Evolutionary conservation across 2,797 vertebrate species (phyloP), one percentile per base, ranked within the genome.

Genomic region (Cirrhinus molitorella): DNA sequence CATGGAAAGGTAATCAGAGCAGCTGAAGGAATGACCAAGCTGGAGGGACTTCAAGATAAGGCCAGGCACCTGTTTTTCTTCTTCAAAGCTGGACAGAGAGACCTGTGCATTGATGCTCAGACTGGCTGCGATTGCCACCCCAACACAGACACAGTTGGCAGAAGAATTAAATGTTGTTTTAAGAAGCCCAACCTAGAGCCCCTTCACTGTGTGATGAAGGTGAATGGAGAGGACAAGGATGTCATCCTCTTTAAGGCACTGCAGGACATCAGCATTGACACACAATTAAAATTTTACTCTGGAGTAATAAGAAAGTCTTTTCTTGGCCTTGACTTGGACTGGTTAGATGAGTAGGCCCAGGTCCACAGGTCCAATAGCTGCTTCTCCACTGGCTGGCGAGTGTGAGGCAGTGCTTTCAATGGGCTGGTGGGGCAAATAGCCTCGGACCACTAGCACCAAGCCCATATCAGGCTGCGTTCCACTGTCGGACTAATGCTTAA

Each of bases 41-140:
- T 49, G 59, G 12, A 66, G 19, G 17, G 40, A 9, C 1, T 65
- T 19, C n/a, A 40, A 5, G 51, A 40, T 6, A 1, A 40, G 1
- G 12, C 19, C 51, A 19, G 23, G 4, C 28, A 61, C 55, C 4
- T 76, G n/a, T 61, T n/a, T n/a, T n/a, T 76, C 23, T 76, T 76
- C 23, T 76, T 61, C 37, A 61, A 25, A 45, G 55, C 37, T 0
- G 74, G 37, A 61, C 16, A 61, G 37, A 9, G 37, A 25, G 55
- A 59, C 10, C n/a, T 76, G 8, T 76, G 74, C 23, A 25, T 76
- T 1, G 37, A 76, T 7, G 55, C 23, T 3, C 57, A 28, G 14
- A 31, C 40, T 9, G 13, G n/a, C n/a, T 77, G 74, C 3, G 57
- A 45, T 12, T 77, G 74, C 57, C 74, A 77, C 23, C 74, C 74